Conservation (phyloP, 2,113 vertebrate species). For the Aspiorhynchus laticeps region DNA sequence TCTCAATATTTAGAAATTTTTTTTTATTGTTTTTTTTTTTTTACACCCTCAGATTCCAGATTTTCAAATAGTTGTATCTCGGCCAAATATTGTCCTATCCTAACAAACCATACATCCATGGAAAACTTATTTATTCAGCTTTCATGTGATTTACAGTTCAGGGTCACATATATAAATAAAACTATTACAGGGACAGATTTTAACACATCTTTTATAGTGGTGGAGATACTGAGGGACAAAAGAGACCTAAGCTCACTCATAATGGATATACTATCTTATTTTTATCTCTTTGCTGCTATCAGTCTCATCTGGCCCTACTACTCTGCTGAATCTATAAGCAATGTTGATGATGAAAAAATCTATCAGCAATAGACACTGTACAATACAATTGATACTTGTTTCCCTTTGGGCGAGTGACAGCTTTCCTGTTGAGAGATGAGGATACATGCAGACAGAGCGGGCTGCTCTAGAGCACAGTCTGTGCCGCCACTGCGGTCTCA, state of each 20-base stretch:
- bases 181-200: not conserved
- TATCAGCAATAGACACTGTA: not conserved
- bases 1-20: too few relatives aligned
- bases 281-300: not conserved
- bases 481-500: conserved; percentile 4
- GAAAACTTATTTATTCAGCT: too few relatives aligned
- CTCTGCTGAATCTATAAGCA: conserved; percentile 1
- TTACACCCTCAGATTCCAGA: too few relatives aligned
- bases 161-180: too few relatives aligned
- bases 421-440: conserved; percentile 34
- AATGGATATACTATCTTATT: not conserved
- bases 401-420: conserved; percentile 26
- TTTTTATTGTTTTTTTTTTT: too few relatives aligned
- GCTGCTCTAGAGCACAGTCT: conserved; percentile 21
- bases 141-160: too few relatives aligned
- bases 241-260: not conserved
- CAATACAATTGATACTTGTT: conserved; percentile 12
- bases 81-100: too few relatives aligned
- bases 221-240: not conserved
- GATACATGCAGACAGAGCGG: conserved; percentile 18
- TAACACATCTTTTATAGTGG: not conserved
- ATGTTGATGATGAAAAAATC: conserved; percentile 15
- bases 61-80: too few relatives aligned
- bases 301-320: not conserved
- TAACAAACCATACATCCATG: too few relatives aligned